A percentile compares a stretch with the other conserved stretches of the same genome.
These are phyloP conservation scores for Fulmarus glacialis DNA, from an alignment of 2,113 vertebrate genomes.

Conservation along the genomic window DNA sequence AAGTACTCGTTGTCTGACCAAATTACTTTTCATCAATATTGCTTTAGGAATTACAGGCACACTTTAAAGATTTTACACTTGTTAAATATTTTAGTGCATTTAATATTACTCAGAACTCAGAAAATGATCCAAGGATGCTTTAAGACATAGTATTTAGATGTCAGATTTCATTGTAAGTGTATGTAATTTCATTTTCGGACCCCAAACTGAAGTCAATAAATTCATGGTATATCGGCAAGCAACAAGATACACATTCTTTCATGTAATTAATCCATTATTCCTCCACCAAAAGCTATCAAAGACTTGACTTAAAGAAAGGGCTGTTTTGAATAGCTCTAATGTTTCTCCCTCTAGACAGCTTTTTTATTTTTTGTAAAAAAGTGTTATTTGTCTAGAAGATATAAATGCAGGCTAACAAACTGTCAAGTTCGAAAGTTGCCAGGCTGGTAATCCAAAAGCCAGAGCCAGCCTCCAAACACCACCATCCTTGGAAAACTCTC, in stretches of 20 bases:
- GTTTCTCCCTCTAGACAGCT: neutral
- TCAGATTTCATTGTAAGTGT: neutral
- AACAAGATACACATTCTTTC: neutral
- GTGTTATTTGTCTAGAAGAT: neutral
- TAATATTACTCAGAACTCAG: conserved; percentile 23
- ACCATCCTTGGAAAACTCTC: neutral
- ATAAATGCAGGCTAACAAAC: neutral
- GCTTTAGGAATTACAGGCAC: conserved; percentile 42
- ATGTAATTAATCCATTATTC: neutral
- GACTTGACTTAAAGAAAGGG: neutral
- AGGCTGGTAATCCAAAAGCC: neutral
- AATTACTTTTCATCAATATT: conserved; percentile 51
- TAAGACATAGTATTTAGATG: neutral
- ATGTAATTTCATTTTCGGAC: conserved; percentile 30
- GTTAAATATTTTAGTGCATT: conserved; percentile 63
- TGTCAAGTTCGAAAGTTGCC: neutral
- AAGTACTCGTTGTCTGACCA: neutral
- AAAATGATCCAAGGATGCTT: neutral
- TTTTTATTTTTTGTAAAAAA: neutral
- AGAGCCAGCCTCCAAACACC: neutral
- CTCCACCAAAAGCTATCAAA: neutral
- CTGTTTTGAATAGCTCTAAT: neutral
- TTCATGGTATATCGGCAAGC: neutral
- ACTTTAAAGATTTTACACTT: conserved; percentile 51
- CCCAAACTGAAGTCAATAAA: conserved; percentile 28